Base-by-base conservation (phyloP, 2,113 vertebrate species). In the Sorex araneus region DNA sequence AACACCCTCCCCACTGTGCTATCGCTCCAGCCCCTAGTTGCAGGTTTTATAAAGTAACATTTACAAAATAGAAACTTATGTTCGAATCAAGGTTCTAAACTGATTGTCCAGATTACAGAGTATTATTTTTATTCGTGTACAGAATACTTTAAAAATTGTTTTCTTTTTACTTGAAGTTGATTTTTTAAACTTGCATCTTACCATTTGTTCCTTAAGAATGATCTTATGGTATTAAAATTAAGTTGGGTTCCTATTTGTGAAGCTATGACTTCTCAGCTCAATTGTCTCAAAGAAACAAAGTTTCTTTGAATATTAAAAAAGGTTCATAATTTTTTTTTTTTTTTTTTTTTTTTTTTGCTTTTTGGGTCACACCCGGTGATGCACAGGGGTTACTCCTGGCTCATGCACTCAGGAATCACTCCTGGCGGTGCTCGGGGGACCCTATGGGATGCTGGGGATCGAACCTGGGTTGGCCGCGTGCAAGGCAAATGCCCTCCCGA, bases 291-390 rank as follows among this genome's bases (percentile, higher is more conserved):
- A 63, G 78, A 94, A 86, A 75, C 85, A 30, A 74, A 66, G 89
- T 76, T 91, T 93, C 40, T 89, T 92, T 91, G 50, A 93, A 9
- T 89, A 67, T 93, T 86, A 40, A 13, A 27, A 89, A 93, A 66
- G 18, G 2, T 28, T 75, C 66, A 75, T 84, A 6, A 7, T 83
- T 93, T 82, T 80, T 21, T 3, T 40, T 40, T 40, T 40, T 40
- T 7, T 7, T 40, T 40, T 40, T 3, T 7, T 7, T 40, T 40
- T 40, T 40, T 40, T 3, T 40, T 40, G 40, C 7, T 7, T 40
- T 3, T 40, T 40, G 40, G 40, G 40, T 7, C 40, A 40, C 40
- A 40, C 40, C 40, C 40, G 40, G 40, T 7, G 40, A 40, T 40
- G 40, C 40, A 4, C 40, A 40, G 40, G 40, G 40, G 4, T 40